Evolutionary conservation across 2,113 vertebrate genomes (phyloP), one percentile per base, ranked within the genome.

Genomic region (Pelvicachromis taeniatus): DNA sequence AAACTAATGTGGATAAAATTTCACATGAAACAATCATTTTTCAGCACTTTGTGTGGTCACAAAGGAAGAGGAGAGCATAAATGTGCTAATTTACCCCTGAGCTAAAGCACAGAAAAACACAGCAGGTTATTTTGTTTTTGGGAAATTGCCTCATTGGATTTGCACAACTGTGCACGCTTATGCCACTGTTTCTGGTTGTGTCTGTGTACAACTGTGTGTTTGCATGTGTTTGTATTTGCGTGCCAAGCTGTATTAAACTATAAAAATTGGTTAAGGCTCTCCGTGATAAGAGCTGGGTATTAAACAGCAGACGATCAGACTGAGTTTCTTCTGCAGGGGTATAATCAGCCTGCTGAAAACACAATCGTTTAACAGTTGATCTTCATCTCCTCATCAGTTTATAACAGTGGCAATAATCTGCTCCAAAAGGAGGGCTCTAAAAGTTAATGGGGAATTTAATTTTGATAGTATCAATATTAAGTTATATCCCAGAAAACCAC

Each of bases 281-380:
- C 3, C 23, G 77, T 81, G 85, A 87, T 79, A 81, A 86, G 75
- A 85, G 87, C 85, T 2, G 75, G 6, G 11, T 85, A 82, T 88
- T 88, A 84, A 87, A 80, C 91, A 73, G 84, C 84, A 79, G 84
- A 75, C 10, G 17, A 91, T 85, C 77, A 82, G 81, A 93, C 91
- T 59, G 83, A 77, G 56, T 79, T 78, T 89, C 31, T 53, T 10
- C 58, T 52, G 81, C 55, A 5, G 85, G 88, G 78, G 86, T 79
- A 50, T 81, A 87, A 93, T 93, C 93, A 88, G 80, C 6, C 54
- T 16, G 68, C 52, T 82, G 70, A 83, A 88, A 85, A 88, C 16
- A 79, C 63, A 38, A 59, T 55, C 89, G 33, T 87, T 54, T 77
- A 82, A 86, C 19, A 33, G 82, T 59, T 58, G 9, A 17, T 87